These are phyloP conservation scores for Lissonota sp. DNA, from an alignment of 2,888 invertebrate species.

Conservation along the genomic window DNA sequence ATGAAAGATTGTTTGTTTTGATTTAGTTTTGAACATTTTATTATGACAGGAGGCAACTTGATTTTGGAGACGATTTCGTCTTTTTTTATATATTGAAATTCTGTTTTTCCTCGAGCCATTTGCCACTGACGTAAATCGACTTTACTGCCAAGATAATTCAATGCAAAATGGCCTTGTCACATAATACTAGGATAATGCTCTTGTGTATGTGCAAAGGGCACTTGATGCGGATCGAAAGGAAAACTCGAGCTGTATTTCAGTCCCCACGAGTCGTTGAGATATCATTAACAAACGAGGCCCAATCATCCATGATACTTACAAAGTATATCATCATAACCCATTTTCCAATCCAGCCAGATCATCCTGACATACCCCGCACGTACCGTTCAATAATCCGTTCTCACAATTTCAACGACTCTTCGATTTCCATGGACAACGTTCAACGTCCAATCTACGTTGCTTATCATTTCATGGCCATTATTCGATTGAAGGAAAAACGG, in stretches of 20 bases:
- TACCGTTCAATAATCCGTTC: constrained; percentile 53
- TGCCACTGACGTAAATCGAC: not conserved
- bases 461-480: not conserved
- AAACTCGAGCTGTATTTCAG: constrained; percentile 44
- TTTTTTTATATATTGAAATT: not conserved
- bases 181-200: constrained; percentile 11
- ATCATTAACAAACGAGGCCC: constrained; percentile 56
- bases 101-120: not conserved
- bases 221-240: constrained; percentile 48
- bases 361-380: constrained; percentile 43
- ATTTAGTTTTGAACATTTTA: not conserved
- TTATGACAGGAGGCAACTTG: constrained; percentile 2
- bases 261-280: constrained; percentile 58
- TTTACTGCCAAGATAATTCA: not conserved
- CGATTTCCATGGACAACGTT: constrained; percentile 24
- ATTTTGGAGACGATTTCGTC: not conserved
- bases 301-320: constrained; percentile 60
- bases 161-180: constrained; percentile 33
- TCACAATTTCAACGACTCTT: constrained; percentile 43
- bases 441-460: not conserved
- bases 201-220: constrained; percentile 16
- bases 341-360: constrained; percentile 66
- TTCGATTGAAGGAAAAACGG: not conserved
- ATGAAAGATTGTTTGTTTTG: not conserved
- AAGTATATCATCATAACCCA: constrained; percentile 59